phyloP scores from a whole-genome alignment of 2,113 vertebrate genomes.

The Phodopus roborovskii region DNA sequence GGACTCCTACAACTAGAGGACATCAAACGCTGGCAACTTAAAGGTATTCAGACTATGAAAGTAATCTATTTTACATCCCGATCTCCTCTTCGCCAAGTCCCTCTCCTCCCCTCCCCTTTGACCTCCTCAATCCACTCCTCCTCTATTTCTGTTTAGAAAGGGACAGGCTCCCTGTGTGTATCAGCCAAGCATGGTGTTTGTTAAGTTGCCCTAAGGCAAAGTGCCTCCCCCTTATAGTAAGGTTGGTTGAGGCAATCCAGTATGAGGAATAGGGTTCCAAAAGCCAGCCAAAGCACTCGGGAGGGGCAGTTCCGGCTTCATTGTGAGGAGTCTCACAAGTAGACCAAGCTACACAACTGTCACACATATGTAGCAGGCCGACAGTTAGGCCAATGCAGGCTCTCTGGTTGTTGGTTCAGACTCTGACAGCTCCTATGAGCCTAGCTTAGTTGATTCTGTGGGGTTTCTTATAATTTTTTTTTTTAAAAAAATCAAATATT shows the following conservation, averaged over 20 bases:
- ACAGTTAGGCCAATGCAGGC: not conserved
- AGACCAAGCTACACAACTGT: too few species aligned
- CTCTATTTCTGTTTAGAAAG: not conserved
- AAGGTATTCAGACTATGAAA: not conserved
- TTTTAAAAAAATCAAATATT: not conserved
- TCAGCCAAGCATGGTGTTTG: not conserved
- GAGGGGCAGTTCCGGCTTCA: not conserved
- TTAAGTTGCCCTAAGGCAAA: not conserved
- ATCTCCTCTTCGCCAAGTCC: not conserved
- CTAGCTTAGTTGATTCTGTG: not conserved
- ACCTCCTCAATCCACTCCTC: not conserved
- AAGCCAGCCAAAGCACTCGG: not conserved
- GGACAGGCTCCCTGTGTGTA: not conserved
- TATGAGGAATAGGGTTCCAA: not conserved
- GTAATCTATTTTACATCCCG: not conserved
- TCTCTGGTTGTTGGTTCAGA: not conserved
- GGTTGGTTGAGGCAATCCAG: not conserved
- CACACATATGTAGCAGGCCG: too few species aligned
- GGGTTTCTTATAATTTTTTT: not conserved
- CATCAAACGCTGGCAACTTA: not conserved
- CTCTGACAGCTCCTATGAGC: not conserved
- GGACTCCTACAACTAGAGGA: not conserved
- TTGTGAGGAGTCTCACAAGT: not conserved
- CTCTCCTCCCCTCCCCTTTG: accelerated
- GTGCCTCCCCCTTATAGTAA: not conserved